phyloP scores from a whole-genome alignment of 2,888 invertebrate species.

The Barypeithes pellucidus region DNA sequence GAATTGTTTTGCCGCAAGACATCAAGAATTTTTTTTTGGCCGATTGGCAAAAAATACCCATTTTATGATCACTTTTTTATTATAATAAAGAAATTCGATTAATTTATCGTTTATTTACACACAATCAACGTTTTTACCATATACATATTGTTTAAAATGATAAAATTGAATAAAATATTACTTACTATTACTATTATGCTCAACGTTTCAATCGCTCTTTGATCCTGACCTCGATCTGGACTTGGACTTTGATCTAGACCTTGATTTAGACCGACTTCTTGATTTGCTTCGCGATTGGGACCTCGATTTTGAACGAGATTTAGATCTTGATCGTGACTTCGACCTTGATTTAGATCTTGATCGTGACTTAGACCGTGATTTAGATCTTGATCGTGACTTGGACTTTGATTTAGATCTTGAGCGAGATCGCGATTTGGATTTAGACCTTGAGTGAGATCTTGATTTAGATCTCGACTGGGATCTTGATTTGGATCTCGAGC shows the following conservation, averaged over 20 bases:
- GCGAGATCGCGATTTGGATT: constrained; percentile 58
- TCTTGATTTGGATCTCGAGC: constrained; percentile 54
- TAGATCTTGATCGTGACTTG: constrained; percentile 63
- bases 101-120: no score
- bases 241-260: constrained; percentile 63
- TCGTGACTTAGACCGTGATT: constrained; percentile 62
- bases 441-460: constrained; percentile 51
- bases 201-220: background rate
- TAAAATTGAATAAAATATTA: no score
- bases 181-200: no score
- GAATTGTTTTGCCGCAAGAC: no score
- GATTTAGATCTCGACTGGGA: constrained; percentile 60
- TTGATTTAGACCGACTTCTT: constrained; percentile 61
- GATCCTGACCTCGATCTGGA: constrained; percentile 52
- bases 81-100: no score
- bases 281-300: constrained; percentile 57
- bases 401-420: constrained; percentile 68
- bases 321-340: constrained; percentile 58
- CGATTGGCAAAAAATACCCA: no score
- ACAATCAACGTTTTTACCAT: no score
- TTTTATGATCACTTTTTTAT: no score
- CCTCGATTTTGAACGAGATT: constrained; percentile 59
- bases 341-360: constrained; percentile 55
- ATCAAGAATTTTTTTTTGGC: no score
- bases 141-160: no score